Conservation (phyloP, 1,140 invertebrate species). For the Wasmannia auropunctata region DNA sequence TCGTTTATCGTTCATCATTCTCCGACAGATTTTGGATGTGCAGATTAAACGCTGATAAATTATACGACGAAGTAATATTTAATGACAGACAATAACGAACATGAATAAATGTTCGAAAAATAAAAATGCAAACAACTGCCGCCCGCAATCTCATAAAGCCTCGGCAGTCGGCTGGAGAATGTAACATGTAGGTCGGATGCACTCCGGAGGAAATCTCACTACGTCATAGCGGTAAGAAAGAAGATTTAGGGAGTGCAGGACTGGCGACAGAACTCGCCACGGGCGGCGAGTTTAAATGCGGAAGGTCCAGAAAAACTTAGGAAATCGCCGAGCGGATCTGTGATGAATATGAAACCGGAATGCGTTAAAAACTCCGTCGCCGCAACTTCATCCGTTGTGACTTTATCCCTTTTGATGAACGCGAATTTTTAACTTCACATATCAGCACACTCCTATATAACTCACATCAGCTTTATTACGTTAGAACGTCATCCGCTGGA, state of each 20-base stretch:
- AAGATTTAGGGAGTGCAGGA: constrained; percentile 39
- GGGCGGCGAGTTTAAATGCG: constrained; percentile 1
- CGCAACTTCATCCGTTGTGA: background rate
- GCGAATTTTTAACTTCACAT: constrained; percentile 51
- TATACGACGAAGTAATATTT: background rate
- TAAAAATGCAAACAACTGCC: background rate
- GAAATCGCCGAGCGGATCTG: background rate
- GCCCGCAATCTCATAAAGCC: constrained; percentile 22
- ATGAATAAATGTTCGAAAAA: background rate
- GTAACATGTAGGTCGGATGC: constrained; percentile 11
- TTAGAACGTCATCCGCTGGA: background rate
- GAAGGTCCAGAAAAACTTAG: constrained; percentile 12
- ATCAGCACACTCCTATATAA: constrained; percentile 1
- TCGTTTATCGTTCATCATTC: background rate
- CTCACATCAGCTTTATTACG: constrained; percentile 37
- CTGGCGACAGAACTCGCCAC: constrained; percentile 14
- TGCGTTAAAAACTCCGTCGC: constrained; percentile 33
- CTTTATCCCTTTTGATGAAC: constrained; percentile 49
- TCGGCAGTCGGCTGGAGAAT: background rate
- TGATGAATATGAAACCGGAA: constrained; percentile 57
- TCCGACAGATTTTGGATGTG: background rate
- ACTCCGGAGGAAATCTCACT: constrained; percentile 8
- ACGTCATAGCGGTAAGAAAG: constrained; percentile 19
- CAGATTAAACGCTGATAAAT: constrained; percentile 16
- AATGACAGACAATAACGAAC: background rate